Evolutionary conservation across 2,797 vertebrate genomes (phyloP).

Genomic region (Rachycentron canadum): DNA sequence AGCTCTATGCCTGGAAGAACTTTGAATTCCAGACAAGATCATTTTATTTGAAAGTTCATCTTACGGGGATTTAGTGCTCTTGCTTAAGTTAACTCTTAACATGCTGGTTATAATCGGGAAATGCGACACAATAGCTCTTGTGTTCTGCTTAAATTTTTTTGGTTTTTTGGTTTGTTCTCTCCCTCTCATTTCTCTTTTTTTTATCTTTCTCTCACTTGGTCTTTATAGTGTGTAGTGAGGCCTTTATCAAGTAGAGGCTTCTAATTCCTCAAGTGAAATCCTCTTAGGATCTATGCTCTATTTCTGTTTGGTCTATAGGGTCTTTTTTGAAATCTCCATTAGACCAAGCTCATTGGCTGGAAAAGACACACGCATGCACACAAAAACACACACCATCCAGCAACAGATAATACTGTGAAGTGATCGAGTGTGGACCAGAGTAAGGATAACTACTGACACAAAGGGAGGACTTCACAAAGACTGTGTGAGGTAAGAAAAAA

Average conservation of each 20-base stretch:
- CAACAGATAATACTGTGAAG: conserved; percentile 68
- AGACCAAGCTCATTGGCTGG: conserved; percentile 81
- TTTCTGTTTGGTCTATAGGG: conserved; percentile 89
- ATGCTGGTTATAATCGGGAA: conserved; percentile 10
- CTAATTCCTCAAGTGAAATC: conserved; percentile 93
- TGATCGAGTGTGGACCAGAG: conserved; percentile 51
- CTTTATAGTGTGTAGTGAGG: conserved; percentile 27
- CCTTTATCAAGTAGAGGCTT: conserved; percentile 77
- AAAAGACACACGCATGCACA: conserved; percentile 70
- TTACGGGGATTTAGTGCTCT: conserved; percentile 33
- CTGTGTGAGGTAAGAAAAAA: conserved; percentile 74
- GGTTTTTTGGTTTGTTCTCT: neutral
- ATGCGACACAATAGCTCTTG: conserved; percentile 26
- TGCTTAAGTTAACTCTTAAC: conserved; percentile 56
- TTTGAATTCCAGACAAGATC: conserved; percentile 60
- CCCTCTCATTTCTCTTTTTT: conserved; percentile 5
- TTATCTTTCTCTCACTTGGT: conserved; percentile 14
- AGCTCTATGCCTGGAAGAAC: conserved; percentile 54
- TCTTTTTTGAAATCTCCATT: conserved; percentile 84
- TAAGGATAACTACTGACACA: conserved; percentile 55
- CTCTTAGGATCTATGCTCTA: conserved; percentile 93
- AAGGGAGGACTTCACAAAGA: conserved; percentile 50
- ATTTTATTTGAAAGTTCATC: conserved; percentile 62
- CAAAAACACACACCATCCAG: conserved; percentile 61
- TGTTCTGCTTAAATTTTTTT: neutral